These are phyloP conservation scores for Tragelaphus oryx DNA, from an alignment of 2,797 vertebrate genomes.

Conservation along the genomic window DNA sequence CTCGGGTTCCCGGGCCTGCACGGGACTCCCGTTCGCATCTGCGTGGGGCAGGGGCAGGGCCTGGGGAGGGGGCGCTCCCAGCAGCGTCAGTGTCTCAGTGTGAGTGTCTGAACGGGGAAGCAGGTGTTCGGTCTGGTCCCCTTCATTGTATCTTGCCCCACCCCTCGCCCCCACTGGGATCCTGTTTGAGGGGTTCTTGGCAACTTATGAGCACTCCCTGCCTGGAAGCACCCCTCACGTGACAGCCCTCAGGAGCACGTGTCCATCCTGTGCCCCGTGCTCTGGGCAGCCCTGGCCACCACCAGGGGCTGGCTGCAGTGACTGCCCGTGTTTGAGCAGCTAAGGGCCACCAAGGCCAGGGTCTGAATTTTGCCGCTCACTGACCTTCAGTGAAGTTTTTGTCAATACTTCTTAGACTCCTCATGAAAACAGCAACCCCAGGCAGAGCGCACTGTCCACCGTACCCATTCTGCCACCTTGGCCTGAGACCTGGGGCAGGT, in stretches of 20 bases:
- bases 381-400: neutral
- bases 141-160: neutral
- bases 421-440: neutral
- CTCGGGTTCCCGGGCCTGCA: neutral
- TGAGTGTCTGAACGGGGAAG: neutral
- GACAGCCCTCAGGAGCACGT: neutral
- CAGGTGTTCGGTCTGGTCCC: neutral
- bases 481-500: neutral
- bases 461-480: neutral
- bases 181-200: neutral
- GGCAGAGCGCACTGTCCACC: neutral
- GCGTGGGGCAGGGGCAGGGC: neutral
- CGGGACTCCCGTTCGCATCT: neutral
- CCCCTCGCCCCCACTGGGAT: neutral
- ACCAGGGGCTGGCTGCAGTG: neutral
- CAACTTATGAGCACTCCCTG: neutral
- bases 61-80: neutral
- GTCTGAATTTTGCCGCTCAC: neutral
- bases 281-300: neutral
- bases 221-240: no score
- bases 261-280: neutral
- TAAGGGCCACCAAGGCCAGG: neutral
- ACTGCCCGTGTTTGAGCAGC: neutral
- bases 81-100: accelerated
- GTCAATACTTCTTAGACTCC: neutral